Conservation (phyloP, 2,113 vertebrate species). For the Bambusicola thoracicus region DNA sequence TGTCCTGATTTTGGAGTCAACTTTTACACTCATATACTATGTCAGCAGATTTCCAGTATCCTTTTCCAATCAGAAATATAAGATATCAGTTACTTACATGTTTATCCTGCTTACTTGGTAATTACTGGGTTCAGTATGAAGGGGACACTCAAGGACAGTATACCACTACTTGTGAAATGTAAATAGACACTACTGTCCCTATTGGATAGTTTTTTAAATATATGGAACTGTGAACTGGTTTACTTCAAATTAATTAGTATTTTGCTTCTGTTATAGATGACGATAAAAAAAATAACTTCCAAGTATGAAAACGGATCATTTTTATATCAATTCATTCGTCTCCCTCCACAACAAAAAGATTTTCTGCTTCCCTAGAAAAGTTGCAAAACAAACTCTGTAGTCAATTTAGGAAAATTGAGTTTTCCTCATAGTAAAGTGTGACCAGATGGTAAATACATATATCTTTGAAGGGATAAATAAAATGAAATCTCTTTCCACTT, state of each 20-base stretch:
- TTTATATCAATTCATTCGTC: not conserved
- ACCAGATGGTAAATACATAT: not conserved
- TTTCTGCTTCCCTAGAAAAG: not conserved
- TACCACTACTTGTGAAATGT: not conserved
- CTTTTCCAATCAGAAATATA: not conserved
- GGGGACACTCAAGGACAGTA: not conserved
- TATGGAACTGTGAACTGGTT: not conserved
- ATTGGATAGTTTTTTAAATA: not conserved
- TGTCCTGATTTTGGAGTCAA: not conserved
- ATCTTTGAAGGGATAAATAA: not conserved
- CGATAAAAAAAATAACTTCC: not conserved
- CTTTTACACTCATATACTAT: not conserved
- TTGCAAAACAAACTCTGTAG: not conserved
- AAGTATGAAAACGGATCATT: not conserved
- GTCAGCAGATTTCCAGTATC: not conserved
- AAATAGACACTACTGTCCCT: not conserved
- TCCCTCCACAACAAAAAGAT: not conserved
- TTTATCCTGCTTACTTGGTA: not conserved
- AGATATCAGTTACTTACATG: not conserved
- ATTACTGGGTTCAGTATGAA: not conserved
- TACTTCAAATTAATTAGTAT: not conserved
- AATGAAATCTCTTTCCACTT: not conserved
- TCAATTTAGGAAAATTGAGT: not conserved
- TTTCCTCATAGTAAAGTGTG: not conserved
- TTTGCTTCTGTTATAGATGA: not conserved